Evolutionary conservation across 37 sponge, comb jelly and placozoan species (phyloP), one percentile per base, ranked within the genome.

Genomic region (Tethya wilhelma): DNA sequence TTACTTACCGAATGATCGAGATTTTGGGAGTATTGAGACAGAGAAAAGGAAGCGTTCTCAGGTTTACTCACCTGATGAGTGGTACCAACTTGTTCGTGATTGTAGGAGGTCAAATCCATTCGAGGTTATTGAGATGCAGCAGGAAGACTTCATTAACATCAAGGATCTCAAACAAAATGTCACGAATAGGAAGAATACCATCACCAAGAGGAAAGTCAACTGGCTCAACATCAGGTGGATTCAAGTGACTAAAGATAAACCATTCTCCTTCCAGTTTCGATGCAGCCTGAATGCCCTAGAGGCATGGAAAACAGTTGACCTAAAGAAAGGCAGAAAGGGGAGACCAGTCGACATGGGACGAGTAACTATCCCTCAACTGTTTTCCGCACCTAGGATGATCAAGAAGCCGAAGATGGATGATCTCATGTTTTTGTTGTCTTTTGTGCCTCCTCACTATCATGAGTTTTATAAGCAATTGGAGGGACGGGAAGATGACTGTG

Each of bases 181-280:
- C 30, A 37, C 69, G 12, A 71, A 82, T 62, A 43, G 83, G 20
- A 82, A 82, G 66, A n/a, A 1, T 4, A 82, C 39, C 53, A 71
- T 29, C 5, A 7, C 28, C 25, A 68, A 82, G 44, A 20, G 64
- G 30, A 82, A 82, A 42, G 81, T 80, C 2, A 23, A 68, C 4
- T 80, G 81, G 81, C 83, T 82, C 44, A 29, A 17, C 53, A 73
- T 73, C 2, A 2, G 36, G 31, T 73, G 83, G 83, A 71, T 82
- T 25, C 49, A 37, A 31, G 74, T 82, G 4, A 58, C 28, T 17
- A 63, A 59, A 23, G 72, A 71, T 1, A n/a, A 82, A 30, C 83
- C 73, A 4, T 30, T 73, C 22, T 55, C 42, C 55, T 73, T 73
- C 65, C 22, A 14, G 22, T 82, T 64, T 29, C 64, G 74, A 34